Evolutionary conservation across 2,888 invertebrate genomes (phyloP).

Genomic region (Bombyx huttoni): DNA sequence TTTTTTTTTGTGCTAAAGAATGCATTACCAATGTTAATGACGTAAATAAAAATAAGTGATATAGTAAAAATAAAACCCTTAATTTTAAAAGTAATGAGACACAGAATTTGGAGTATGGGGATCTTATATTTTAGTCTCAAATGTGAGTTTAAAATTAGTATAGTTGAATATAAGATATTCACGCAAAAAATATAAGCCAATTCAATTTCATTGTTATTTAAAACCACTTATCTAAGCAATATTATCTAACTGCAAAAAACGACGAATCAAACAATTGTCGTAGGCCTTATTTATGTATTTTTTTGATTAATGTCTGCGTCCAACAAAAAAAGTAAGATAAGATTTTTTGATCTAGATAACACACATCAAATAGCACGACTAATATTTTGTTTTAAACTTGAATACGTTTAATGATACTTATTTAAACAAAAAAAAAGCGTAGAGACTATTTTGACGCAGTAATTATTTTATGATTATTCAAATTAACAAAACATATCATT

Average conservation of each 20-base stretch:
- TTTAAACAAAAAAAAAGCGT: too few relatives aligned
- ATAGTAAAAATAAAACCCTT: too few relatives aligned
- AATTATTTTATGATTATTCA: too few relatives aligned
- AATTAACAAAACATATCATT: too few relatives aligned
- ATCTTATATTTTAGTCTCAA: too few relatives aligned
- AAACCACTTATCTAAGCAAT: not conserved
- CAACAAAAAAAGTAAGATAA: not conserved
- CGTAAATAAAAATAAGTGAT: too few relatives aligned
- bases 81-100: too few relatives aligned
- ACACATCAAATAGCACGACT: not conserved
- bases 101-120: too few relatives aligned
- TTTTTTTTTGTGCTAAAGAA: too few relatives aligned
- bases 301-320: not conserved
- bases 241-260: not conserved
- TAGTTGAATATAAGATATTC: not conserved
- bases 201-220: not conserved
- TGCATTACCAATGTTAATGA: too few relatives aligned
- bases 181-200: not conserved
- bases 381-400: not conserved
- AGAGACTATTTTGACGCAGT: too few relatives aligned
- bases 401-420: not conserved
- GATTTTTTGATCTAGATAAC: not conserved
- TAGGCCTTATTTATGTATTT: not conserved
- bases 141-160: too few relatives aligned
- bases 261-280: not conserved